Evolutionary conservation across 1,140 invertebrate species (phyloP).

Genomic region (Caenorhabditis latens): DNA sequence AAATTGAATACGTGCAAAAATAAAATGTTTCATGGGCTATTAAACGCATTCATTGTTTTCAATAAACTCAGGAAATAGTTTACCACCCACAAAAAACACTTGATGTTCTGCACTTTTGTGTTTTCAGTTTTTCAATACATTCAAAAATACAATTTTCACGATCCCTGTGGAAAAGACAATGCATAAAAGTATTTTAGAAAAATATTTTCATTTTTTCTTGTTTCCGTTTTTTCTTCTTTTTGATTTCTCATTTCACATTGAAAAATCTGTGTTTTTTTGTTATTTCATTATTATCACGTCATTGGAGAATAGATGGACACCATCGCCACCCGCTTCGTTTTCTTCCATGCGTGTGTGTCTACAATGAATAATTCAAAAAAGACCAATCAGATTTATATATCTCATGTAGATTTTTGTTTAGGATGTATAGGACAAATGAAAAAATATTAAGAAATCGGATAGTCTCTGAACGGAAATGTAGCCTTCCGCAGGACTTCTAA

Average conservation of each 20-base stretch:
- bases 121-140: not conserved
- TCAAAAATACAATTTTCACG: not conserved
- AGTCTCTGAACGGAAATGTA: conserved; percentile 39
- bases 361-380: conserved; percentile 30
- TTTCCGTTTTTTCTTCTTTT: not conserved
- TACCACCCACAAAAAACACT: not conserved
- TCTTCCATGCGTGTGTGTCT: not conserved
- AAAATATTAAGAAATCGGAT: conserved; percentile 38
- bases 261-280: not conserved
- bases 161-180: too few species aligned
- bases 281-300: not conserved
- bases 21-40: not conserved
- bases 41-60: not conserved
- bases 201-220: not conserved
- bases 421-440: not conserved
- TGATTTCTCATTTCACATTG: not conserved
- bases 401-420: conserved; percentile 23
- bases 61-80: not conserved
- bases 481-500: conserved; percentile 21
- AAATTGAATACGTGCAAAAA: not conserved
- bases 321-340: conserved; percentile 20
- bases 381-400: conserved; percentile 12
- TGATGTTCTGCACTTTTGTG: not conserved
- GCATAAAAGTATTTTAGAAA: too few species aligned
- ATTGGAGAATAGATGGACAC: conserved; percentile 16